These are phyloP conservation scores for Ametastegia equiseti DNA, from an alignment of 2,888 invertebrate species.

Conservation along the genomic window DNA sequence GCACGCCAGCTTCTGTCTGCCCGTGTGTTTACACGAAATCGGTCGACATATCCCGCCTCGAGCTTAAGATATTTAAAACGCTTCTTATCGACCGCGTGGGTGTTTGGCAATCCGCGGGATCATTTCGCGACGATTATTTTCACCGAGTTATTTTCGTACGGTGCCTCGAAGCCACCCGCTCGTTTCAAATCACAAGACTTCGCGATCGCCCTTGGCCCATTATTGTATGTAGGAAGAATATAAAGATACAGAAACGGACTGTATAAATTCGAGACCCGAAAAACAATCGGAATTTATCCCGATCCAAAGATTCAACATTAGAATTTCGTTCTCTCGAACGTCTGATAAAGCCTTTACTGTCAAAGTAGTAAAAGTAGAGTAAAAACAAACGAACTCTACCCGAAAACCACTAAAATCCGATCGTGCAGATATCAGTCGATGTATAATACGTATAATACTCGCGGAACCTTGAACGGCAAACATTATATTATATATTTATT, in stretches of 20 bases:
- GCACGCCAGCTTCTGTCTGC: not conserved
- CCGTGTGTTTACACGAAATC: not conserved
- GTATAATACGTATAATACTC: not conserved
- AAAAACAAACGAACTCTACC: too few species aligned
- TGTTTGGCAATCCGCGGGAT: not conserved
- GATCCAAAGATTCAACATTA: not conserved
- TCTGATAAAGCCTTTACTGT: too few species aligned
- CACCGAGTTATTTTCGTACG: not conserved
- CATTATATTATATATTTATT: conserved; percentile 40
- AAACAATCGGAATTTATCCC: not conserved
- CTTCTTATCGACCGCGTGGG: too few species aligned
- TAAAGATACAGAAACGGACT: not conserved
- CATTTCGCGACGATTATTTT: not conserved
- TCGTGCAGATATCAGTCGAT: too few species aligned
- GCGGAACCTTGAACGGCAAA: conserved; percentile 1
- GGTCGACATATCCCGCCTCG: not conserved
- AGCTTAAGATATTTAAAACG: too few species aligned
- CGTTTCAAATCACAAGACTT: not conserved
- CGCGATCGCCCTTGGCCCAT: too few species aligned
- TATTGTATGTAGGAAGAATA: not conserved
- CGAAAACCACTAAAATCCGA: too few species aligned
- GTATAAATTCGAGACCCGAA: not conserved
- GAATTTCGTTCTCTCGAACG: not conserved
- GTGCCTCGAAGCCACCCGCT: not conserved
- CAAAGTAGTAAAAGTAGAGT: too few species aligned